Percentiles rank a stretch among this genome's conserved stretches.
Conservation (phyloP, 2,888 invertebrate species). For the Caradrina kadenii region DNA sequence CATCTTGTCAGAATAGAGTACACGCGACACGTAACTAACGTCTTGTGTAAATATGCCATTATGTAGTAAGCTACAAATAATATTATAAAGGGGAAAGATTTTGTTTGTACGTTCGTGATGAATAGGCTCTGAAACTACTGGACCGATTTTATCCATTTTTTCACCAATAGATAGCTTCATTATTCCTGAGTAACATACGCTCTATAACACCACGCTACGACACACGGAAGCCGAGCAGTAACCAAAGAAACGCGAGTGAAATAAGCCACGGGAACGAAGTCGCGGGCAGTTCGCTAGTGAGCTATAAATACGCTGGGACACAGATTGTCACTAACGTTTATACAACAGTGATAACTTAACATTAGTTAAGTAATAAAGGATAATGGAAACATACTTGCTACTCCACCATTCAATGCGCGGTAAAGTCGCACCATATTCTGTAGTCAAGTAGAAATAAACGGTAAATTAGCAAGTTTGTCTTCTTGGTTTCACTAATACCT, state of each 20-base stretch:
- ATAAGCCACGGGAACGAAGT: too few species aligned
- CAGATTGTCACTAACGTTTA: constrained; percentile 25
- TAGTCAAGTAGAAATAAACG: constrained; percentile 48
- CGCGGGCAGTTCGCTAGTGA: too few species aligned
- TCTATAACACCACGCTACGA: too few species aligned
- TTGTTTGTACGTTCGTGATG: too few species aligned
- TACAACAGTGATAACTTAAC: constrained; percentile 42
- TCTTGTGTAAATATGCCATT: background rate
- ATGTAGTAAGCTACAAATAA: constrained; percentile 3
- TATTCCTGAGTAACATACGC: too few species aligned
- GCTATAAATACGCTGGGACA: background rate
- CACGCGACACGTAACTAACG: background rate
- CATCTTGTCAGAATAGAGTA: background rate
- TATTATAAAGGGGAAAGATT: too few species aligned
- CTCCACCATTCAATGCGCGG: constrained; percentile 59
- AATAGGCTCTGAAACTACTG: too few species aligned
- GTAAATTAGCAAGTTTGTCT: constrained; percentile 64
- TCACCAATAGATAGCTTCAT: too few species aligned
- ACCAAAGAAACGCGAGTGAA: too few species aligned
- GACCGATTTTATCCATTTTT: too few species aligned
- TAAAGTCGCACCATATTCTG: constrained; percentile 55
- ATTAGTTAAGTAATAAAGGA: constrained; percentile 44
- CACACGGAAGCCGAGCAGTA: too few species aligned
- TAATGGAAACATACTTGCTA: constrained; percentile 59
- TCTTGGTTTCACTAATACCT: constrained; percentile 1